These are phyloP conservation scores for Ursus arctos DNA, from an alignment of 2,113 vertebrate species.

Conservation along the genomic window DNA sequence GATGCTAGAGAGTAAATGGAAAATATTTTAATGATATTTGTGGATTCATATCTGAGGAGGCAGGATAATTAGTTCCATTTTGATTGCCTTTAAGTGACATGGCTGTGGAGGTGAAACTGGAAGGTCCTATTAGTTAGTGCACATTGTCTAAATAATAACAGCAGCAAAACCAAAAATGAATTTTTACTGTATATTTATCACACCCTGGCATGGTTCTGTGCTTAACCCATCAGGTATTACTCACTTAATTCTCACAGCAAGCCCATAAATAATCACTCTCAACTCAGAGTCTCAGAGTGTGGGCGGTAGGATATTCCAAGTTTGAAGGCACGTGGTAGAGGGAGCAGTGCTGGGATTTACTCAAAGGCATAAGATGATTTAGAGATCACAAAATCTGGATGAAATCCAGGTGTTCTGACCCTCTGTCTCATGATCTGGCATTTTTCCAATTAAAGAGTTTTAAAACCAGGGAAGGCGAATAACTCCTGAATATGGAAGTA, in stretches of 20 bases:
- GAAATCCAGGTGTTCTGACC: not conserved
- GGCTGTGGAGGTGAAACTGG: not conserved
- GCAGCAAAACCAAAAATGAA: not conserved
- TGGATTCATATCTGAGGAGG: constrained; percentile 59
- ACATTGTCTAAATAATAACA: constrained; percentile 35
- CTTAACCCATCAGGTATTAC: constrained; percentile 65
- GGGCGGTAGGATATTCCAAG: not conserved
- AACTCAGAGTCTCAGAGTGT: not conserved
- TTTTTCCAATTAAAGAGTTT: constrained; percentile 28
- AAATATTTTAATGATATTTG: constrained; percentile 60
- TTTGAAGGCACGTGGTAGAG: not conserved
- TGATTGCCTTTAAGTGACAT: constrained; percentile 51
- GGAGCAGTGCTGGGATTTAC: not conserved
- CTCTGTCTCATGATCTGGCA: not conserved
- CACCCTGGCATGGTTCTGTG: constrained; percentile 49
- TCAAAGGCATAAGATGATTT: not conserved
- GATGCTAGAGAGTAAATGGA: constrained; percentile 56
- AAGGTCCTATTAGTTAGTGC: constrained; percentile 56
- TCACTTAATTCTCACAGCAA: not conserved
- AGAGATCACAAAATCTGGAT: constrained; percentile 18
- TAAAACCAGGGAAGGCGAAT: not conserved
- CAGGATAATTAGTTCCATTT: constrained; percentile 74
- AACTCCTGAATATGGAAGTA: not conserved
- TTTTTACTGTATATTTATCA: not conserved
- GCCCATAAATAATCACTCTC: not conserved